These are phyloP conservation scores for Adelosebastes latens DNA, from an alignment of 2,797 vertebrate genomes.

Conservation along the genomic window DNA sequence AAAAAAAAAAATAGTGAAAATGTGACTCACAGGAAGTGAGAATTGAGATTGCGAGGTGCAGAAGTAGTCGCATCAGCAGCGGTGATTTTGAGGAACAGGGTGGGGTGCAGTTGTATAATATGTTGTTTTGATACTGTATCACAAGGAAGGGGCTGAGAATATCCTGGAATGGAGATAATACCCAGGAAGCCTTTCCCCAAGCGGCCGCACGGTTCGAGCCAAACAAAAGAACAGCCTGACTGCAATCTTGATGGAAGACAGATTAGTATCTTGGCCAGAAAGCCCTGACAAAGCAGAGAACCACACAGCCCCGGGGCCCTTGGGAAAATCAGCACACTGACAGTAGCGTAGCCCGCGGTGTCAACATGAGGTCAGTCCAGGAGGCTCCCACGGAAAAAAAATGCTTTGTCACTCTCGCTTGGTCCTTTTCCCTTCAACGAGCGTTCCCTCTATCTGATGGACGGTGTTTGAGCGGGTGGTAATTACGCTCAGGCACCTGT, in stretches of 20 bases:
- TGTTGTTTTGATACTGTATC: slow-evolving; percentile 81
- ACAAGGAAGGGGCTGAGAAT: slow-evolving; percentile 78
- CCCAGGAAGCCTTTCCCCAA: slow-evolving; percentile 76
- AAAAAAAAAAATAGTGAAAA: not conserved
- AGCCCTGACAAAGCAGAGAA: slow-evolving; percentile 74
- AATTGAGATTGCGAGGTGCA: slow-evolving; percentile 50
- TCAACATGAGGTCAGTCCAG: slow-evolving; percentile 70
- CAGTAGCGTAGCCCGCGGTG: slow-evolving; percentile 47
- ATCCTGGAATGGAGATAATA: slow-evolving; percentile 78
- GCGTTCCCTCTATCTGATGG: slow-evolving; percentile 30
- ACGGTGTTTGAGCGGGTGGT: slow-evolving; percentile 34
- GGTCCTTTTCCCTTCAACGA: slow-evolving; percentile 28
- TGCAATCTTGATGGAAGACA: slow-evolving; percentile 80
- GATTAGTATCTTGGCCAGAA: slow-evolving; percentile 75
- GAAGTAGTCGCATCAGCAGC: slow-evolving; percentile 36
- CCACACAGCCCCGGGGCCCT: slow-evolving; percentile 32
- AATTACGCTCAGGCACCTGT: slow-evolving; percentile 56
- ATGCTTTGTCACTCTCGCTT: slow-evolving; percentile 61
- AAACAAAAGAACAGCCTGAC: slow-evolving; percentile 75
- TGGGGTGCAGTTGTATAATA: slow-evolving; percentile 53
- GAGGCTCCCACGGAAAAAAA: slow-evolving; percentile 44
- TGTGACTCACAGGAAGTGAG: slow-evolving; percentile 51
- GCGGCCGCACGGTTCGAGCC: slow-evolving; percentile 45
- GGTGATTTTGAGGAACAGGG: slow-evolving; percentile 63
- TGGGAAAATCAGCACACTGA: slow-evolving; percentile 66